Base-by-base conservation (phyloP, 2,113 vertebrate genomes). In the Hystrix cristata region DNA sequence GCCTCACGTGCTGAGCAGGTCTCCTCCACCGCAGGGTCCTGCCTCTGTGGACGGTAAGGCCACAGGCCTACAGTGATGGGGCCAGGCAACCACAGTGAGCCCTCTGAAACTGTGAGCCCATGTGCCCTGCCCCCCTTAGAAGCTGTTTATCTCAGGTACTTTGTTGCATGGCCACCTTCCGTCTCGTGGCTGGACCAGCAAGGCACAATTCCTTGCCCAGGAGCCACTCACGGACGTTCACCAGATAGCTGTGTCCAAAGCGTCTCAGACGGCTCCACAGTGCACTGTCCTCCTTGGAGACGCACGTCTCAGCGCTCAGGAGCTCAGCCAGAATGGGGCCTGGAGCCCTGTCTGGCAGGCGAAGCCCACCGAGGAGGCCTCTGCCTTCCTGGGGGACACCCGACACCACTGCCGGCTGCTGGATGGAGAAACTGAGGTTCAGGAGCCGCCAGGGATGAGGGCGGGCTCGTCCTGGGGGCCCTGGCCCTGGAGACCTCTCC, bases 331-430 rank as follows among this genome's bases (percentile, higher is more conserved):
- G 13, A 74, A 4, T 2, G 43, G 27, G 10, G 2, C 9, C 8
- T 0, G 0, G 31, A 48, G 46, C 0, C 14, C 9, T 2, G 15
- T 1, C 31, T 48, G 51, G 55, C 14, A 5, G n/a, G 57, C 2
- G 27, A 65, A 78, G 46, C 25, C 21, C 23, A 62, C 23, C 60
- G 25, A 23, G 60, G 23, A 25, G 60, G 21, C 23, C 60, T 62
- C 23, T 62, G 60, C 60, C 60, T 62, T 62, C 21, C 21, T 19
- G 23, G 21, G 60, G 60, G 60, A 57, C 60, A 62, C 23, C 6
- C 5, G 25, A 62, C 60, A 62, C 60, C 60, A 62, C 60, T 62
- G 5, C 23, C 4, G 4, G 38, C 62, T n/a, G 90, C 29, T 48
- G 34, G 80, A 65, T 51, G 21, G 71, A 82, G 53, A 83, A 29